These are phyloP conservation scores for Palythoa grandiflora DNA, from an alignment of 92 coral and sea anemone genomes.

Conservation along the genomic window DNA sequence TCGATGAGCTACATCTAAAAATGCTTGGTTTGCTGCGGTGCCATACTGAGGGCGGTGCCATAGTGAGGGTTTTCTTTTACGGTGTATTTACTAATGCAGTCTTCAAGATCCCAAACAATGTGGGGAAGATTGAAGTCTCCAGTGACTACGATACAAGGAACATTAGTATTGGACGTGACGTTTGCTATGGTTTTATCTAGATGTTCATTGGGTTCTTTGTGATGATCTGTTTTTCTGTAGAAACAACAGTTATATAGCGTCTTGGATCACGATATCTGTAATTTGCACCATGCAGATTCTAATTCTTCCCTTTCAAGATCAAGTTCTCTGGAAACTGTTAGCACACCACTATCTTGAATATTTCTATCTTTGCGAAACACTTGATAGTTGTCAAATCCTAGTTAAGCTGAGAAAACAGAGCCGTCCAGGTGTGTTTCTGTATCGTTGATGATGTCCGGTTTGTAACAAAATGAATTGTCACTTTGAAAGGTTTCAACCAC, in stretches of 20 bases:
- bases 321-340: conserved; percentile 35
- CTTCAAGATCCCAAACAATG: conserved; percentile 49
- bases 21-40: conserved; percentile 30
- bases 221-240: conserved; percentile 52
- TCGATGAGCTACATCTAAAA: conserved; percentile 30
- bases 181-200: conserved; percentile 34
- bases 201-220: conserved; percentile 22
- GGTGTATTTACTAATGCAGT: conserved; percentile 45
- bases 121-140: conserved; percentile 56
- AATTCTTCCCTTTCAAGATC: conserved; percentile 23
- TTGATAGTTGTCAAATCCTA: conserved; percentile 34
- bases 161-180: conserved; percentile 1
- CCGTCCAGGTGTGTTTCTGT: conserved; percentile 65
- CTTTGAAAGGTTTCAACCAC: neutral
- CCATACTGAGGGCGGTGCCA: conserved; percentile 48
- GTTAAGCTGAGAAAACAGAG: conserved; percentile 42
- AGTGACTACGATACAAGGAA: conserved; percentile 26
- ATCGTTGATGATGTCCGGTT: conserved; percentile 58
- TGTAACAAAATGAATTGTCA: neutral
- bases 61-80: conserved; percentile 46
- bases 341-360: conserved; percentile 39
- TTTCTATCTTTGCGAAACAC: conserved; percentile 48
- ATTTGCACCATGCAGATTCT: neutral
- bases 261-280: conserved; percentile 9
- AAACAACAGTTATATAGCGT: conserved; percentile 31